phyloP scores from a whole-genome alignment of 2,797 vertebrate genomes.

The Eremophila alpestris region DNA sequence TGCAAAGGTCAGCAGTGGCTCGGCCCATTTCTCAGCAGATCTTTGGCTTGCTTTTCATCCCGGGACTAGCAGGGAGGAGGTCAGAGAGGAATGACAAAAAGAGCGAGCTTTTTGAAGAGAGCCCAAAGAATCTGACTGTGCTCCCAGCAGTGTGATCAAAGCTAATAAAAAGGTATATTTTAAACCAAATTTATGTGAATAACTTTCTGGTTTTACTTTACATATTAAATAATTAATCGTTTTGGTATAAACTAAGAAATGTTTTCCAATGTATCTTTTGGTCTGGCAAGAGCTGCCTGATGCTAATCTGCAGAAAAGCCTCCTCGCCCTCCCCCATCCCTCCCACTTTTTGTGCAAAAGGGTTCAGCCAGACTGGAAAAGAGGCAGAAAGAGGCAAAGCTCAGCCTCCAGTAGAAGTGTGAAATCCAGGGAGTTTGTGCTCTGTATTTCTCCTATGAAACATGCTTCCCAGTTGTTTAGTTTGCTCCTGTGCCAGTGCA shows the following conservation, averaged over 20 bases:
- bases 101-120: conserved; percentile 7
- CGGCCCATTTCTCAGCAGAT: conserved; percentile 59
- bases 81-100: conserved; percentile 60
- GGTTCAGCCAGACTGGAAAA: neutral
- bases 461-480: conserved; percentile 8
- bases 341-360: neutral
- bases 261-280: conserved; percentile 6
- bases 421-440: neutral
- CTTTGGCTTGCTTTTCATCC: conserved; percentile 63
- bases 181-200: neutral
- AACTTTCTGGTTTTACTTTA: conserved; percentile 8
- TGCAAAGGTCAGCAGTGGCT: conserved; percentile 64
- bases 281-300: neutral
- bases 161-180: conserved; percentile 16
- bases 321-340: neutral
- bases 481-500: neutral
- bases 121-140: neutral
- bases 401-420: neutral
- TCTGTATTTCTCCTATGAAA: conserved; percentile 26
- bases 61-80: conserved; percentile 28
- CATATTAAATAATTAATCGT: neutral
- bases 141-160: neutral
- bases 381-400: neutral
- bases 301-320: conserved; percentile 9
- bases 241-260: conserved; percentile 3